Evolutionary conservation across 2,113 vertebrate species (phyloP), one percentile per base, ranked within the genome.

Genomic region (Platysteira castanea): DNA sequence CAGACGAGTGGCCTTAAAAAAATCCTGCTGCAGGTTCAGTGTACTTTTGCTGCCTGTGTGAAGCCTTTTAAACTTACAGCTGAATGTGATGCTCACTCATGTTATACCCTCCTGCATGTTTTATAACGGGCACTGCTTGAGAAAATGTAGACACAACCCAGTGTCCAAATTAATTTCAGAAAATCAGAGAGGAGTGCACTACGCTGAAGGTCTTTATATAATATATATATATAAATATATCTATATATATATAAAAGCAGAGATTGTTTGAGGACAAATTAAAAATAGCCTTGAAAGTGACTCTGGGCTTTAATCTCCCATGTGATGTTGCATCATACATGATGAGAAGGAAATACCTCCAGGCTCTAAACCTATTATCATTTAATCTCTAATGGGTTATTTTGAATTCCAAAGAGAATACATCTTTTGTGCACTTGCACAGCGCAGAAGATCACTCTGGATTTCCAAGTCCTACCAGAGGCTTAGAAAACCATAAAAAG

Each of bases 231-330:
- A n/a, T n/a, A n/a, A n/a, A 35, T 4, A 71, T 3, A 30, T 11
- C 50, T 35, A 49, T 1, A 59, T 24, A 37, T 61, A 23, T 39
- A 60, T 28, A 39, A 2, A 87, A 95, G 31, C 33, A 76, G 49
- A 23, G 91, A 89, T 96, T 94, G 92, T 83, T 82, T 90, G 59
- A 95, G 84, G 94, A 82, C 67, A 87, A 90, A 78, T 74, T 95
- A 87, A 96, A 97, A 94, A 96, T 96, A 96, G 82, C 91, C 87
- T 73, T 82, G 59, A 78, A 93, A 93, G 85, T 92, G 93, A 93
- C 73, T 90, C 82, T 81, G 84, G 67, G 73, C 63, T 96, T 90
- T 95, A 96, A 95, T 96, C 94, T 95, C 80, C 87, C 76, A 80
- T 52, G 91, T 88, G 91, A 85, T 5, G 11, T 86, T 90, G 69